These are phyloP conservation scores for Eilema caniola DNA, from an alignment of 2,888 invertebrate species.

Conservation along the genomic window DNA sequence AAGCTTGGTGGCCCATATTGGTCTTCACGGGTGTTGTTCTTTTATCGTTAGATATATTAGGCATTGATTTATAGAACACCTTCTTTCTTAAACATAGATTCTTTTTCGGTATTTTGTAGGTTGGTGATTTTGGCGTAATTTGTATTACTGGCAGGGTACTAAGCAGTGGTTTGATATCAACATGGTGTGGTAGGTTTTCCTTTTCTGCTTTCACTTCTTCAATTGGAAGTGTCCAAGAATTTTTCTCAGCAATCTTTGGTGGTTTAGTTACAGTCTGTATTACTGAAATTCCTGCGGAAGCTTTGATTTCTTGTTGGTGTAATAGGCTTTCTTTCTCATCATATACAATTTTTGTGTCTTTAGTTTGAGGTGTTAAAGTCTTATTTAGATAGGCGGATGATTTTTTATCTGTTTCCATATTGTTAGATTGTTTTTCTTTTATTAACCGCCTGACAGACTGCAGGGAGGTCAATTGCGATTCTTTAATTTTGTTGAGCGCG, in stretches of 20 bases:
- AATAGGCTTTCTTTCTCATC: constrained; percentile 11
- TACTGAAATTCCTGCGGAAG: constrained; percentile 69
- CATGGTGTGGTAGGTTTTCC: neutral
- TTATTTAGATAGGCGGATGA: neutral
- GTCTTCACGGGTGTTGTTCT: constrained; percentile 62
- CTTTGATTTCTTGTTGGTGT: constrained; percentile 28
- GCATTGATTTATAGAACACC: constrained; percentile 71
- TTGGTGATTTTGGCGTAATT: constrained; percentile 66
- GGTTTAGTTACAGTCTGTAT: constrained; percentile 67
- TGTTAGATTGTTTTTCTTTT: constrained; percentile 53
- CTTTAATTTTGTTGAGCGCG: constrained; percentile 63
- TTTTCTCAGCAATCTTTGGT: constrained; percentile 77
- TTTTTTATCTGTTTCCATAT: neutral
- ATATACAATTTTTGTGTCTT: constrained; percentile 2
- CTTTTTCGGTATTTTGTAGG: constrained; percentile 77
- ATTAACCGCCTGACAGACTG: constrained; percentile 66
- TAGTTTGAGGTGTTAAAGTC: neutral
- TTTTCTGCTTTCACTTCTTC: constrained; percentile 17
- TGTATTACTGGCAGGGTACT: constrained; percentile 70
- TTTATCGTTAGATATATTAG: constrained; percentile 61
- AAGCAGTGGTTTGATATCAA: constrained; percentile 53
- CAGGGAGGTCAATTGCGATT: constrained; percentile 68
- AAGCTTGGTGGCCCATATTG: constrained; percentile 62
- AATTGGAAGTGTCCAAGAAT: constrained; percentile 34
- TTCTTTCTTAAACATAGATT: constrained; percentile 70